Evolutionary conservation across 2,888 invertebrate genomes (phyloP), one percentile per base, ranked within the genome.

Genomic region (Notodonta ziczac): DNA sequence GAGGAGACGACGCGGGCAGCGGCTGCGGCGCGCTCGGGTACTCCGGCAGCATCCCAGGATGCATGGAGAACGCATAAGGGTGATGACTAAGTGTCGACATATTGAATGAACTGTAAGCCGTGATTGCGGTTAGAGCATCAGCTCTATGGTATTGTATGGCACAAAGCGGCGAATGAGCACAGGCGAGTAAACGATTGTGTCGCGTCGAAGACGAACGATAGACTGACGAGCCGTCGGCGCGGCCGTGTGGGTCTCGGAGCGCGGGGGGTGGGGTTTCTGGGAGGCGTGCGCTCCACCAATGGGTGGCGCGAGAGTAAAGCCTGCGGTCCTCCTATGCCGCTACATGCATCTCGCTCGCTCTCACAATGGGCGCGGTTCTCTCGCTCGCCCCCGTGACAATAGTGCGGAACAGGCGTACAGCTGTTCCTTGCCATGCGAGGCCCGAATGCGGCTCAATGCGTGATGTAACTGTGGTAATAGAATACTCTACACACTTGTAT

Each of bases 41-140:
- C 63, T 93, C 93, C 76, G 89, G 89, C 72, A 94, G 75, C 94
- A 94, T 93, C 68, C 92, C 89, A 55, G 88, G 91, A 62, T 94
- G 94, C 90, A 94, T 91, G 61, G 93, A 90, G 72, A 94, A 94
- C 83, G 93, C 94, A 86, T 94, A 94, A 77, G 93, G 94, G 66
- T 94, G 94, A 74, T 94, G 94, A 77, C 94, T 92, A 63, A 94
- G 77, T 56, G 94, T 94, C 71, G 94, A 94, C 94, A 94, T 94
- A 71, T 68, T 77, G 66, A 68, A 69, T 77, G 57, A 77, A 79
- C 66, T 81, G 75, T 70, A 66, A 76, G 66, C 80, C 78, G 79
- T 73, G 74, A 78, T 73, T 74, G 69, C 76, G 80, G 75, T 81
- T 81, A 86, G 76, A 89, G 84, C 88, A 90, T 90, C 81, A 84